These are phyloP conservation scores for Chrysotoxum bicinctum DNA, from an alignment of 2,888 invertebrate genomes.

Conservation along the genomic window DNA sequence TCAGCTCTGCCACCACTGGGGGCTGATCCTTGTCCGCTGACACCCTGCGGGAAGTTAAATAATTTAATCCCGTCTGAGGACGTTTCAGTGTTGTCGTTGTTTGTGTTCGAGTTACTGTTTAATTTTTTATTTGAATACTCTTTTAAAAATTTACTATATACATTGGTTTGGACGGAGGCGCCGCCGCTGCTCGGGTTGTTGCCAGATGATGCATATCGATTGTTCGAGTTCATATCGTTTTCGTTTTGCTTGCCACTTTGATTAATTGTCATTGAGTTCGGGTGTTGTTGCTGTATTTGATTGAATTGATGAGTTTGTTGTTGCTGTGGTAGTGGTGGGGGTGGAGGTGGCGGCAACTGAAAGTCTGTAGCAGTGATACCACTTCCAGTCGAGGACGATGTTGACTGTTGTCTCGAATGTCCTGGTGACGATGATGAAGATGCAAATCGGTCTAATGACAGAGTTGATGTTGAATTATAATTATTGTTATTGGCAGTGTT, in stretches of 20 bases:
- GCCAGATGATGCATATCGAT: constrained; percentile 75
- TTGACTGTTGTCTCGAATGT: constrained; percentile 79
- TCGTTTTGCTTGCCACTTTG: constrained; percentile 77
- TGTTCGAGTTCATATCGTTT: constrained; percentile 80
- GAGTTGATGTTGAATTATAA: constrained; percentile 74
- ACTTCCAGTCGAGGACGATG: constrained; percentile 75
- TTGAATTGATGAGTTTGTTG: constrained; percentile 71
- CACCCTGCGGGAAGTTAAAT: constrained; percentile 60
- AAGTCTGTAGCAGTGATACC: constrained; percentile 74
- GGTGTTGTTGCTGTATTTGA: constrained; percentile 73
- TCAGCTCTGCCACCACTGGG: constrained; percentile 39
- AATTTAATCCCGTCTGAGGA: constrained; percentile 67
- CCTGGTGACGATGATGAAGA: constrained; percentile 75
- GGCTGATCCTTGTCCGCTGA: constrained; percentile 63
- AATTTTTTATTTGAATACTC: constrained; percentile 78
- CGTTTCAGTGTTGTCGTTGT: constrained; percentile 57
- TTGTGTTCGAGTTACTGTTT: constrained; percentile 68
- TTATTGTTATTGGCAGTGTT: constrained; percentile 63
- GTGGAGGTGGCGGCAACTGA: constrained; percentile 75
- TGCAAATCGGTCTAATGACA: constrained; percentile 77
- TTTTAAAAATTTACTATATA: constrained; percentile 80
- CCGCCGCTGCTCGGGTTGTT: constrained; percentile 51
- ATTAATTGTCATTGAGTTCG: constrained; percentile 73
- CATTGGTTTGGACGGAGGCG: constrained; percentile 67
- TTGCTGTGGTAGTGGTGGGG: constrained; percentile 74